Base-by-base conservation (phyloP, 2,888 invertebrate species). In the Apamea crenata region DNA sequence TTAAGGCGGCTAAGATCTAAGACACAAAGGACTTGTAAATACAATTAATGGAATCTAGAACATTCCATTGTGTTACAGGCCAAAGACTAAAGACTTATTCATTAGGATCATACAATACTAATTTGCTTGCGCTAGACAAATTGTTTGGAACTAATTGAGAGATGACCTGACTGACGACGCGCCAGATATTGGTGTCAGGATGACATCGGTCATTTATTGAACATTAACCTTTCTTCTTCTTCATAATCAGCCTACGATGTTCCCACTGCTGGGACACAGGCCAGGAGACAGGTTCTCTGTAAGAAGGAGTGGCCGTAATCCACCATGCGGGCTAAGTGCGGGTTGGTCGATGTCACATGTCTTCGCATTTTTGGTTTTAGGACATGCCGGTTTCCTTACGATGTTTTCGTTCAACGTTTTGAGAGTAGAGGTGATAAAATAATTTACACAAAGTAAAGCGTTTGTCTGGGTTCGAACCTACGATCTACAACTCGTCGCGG, bases 141-240 rank as follows among this genome's bases (percentile, higher is more conserved):
- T 82, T 85, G 78, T 85, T 67, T 29, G 65, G 50, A 61, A 59
- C 40, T 78, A 78, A 85, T 85, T 84, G 82, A 85, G 75, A 59
- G 53, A 32, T 53, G 67, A 63, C 40, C 66, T 44, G 53, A 18
- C 63, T 77, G 81, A 70, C 63, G 50, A 32, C 32, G 29, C 3
- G 72, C 53, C 74, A 56, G 78, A 50, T 50, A 65, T 53, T 44
- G n/a, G 50, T 63, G 50, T 68, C 65, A 61, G 47, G n/a, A 25
- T 69, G 53, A 63, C 59, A 70, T 50, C 40, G 44, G n/a, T 16
- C 25, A 53, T 63, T 63, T 53, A 47, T 68, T 67, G 25, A 69
- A 21, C 7, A 50, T 50, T 50, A 50, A 50, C 50, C 18, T 50
- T 50, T 18, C 50, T 50, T 44, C 10, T 44, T 50, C 50, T 50